Evolutionary conservation across 2,113 vertebrate species (phyloP), one percentile per base, ranked within the genome.

Genomic region (Pachypanchax playfairii): DNA sequence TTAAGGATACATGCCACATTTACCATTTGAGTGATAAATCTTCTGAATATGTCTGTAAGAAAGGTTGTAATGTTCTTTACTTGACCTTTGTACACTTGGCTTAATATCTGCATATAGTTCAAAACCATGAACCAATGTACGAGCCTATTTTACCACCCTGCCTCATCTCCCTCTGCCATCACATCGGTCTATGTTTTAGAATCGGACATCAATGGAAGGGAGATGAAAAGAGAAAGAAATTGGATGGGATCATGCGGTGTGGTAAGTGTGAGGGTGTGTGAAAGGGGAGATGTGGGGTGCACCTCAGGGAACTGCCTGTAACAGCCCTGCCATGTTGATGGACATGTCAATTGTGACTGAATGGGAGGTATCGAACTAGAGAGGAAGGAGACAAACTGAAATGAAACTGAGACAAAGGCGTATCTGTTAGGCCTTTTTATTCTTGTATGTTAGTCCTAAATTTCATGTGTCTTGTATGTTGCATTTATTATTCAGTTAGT

Each of bases 291-390:
- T 11, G 24, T 24, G 29, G 47, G 52, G 33, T 43, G 36, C 69
- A 76, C 83, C 65, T 73, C 72, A 48, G 58, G 86, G 87, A 84
- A 83, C 70, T 54, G 61, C 68, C 73, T 84, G 77, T 79, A 87
- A 85, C 56, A 35, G 53, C 58, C 47, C 38, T 56, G 80, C 83
- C 70, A 70, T 71, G 53, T 75, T 85, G 77, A 87, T 77, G 82
- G 84, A 91, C 78, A 75, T 83, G 85, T 89, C 88, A 87, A 80
- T 87, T 64, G 22, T 43, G 62, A 68, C 36, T 49, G 68, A 69
- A 67, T 28, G 20, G 66, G 74, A 46, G 71, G 64, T 46, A 22
- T 33, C 62, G 39, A 53, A 31, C 50, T n/a, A 25, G 51, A 33
- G 65, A 57, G 46, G 61, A 63, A 77, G 73, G 20, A 39, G 52